These are phyloP conservation scores for Xiphias gladius DNA, from an alignment of 2,113 vertebrate genomes.

Conservation along the genomic window DNA sequence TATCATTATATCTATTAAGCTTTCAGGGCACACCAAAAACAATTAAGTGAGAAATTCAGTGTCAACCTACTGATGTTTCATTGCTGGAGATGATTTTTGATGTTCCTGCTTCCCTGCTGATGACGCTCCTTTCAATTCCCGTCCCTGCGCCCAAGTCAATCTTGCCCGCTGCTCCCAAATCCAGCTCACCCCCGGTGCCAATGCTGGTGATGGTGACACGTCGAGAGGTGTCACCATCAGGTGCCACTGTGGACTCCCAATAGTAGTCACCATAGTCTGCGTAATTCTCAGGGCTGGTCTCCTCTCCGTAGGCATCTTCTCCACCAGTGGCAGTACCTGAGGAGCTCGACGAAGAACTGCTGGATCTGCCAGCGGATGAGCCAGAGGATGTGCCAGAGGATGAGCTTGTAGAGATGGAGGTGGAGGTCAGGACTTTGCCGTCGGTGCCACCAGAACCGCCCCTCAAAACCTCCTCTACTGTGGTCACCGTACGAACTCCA, in stretches of 20 bases:
- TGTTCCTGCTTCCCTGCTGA: slow-evolving; percentile 51
- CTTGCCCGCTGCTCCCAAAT: slow-evolving; percentile 58
- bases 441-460: not conserved
- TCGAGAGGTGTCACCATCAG: slow-evolving; percentile 52
- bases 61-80: slow-evolving; percentile 72
- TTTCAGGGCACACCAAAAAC: not conserved
- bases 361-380: slow-evolving; percentile 34
- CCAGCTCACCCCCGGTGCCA: slow-evolving; percentile 53
- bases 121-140: slow-evolving; percentile 53
- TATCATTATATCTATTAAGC: not conserved
- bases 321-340: slow-evolving; percentile 12
- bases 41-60: not conserved
- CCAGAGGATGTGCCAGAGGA: slow-evolving; percentile 23
- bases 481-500: slow-evolving; percentile 38
- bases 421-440: slow-evolving; percentile 35
- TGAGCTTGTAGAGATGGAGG: slow-evolving; percentile 30
- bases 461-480: slow-evolving; percentile 18
- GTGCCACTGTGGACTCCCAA: slow-evolving; percentile 68
- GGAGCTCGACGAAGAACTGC: slow-evolving; percentile 31
- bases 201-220: slow-evolving; percentile 66
- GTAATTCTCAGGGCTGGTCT: slow-evolving; percentile 58
- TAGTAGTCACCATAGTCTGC: slow-evolving; percentile 71
- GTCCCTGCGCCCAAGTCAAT: slow-evolving; percentile 61
- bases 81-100: slow-evolving; percentile 63
- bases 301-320: slow-evolving; percentile 53